Conservation (phyloP, 2,113 vertebrate genomes). For the Amphilophus citrinellus region DNA sequence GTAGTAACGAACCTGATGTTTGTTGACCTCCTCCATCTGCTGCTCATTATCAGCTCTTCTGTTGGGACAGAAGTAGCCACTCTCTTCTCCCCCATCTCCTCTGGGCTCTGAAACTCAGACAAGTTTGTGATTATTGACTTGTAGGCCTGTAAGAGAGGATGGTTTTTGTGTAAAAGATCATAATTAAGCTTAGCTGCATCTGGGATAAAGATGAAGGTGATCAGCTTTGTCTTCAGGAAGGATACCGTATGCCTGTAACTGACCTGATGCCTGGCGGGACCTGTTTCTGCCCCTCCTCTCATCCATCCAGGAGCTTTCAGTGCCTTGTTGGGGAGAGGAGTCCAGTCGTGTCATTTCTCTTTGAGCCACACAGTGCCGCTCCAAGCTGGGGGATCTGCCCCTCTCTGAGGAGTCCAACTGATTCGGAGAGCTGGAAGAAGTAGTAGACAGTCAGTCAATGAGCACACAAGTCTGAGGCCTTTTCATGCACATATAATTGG, state of each 20-base stretch:
- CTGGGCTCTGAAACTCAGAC: constrained; percentile 68
- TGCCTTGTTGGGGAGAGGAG: constrained; percentile 53
- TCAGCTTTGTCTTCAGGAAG: neutral
- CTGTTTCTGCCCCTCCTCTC: constrained; percentile 72
- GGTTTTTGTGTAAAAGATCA: neutral
- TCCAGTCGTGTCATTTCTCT: constrained; percentile 79
- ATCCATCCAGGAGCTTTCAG: constrained; percentile 71
- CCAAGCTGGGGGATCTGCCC: constrained; percentile 48
- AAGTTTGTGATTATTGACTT: neutral
- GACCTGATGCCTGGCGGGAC: constrained; percentile 74
- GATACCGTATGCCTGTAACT: neutral
- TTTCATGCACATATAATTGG: neutral
- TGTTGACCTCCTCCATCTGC: constrained; percentile 59
- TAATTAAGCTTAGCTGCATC: neutral
- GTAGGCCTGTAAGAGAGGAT: neutral
- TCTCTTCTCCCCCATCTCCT: constrained; percentile 68
- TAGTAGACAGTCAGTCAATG: neutral
- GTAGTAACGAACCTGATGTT: constrained; percentile 59
- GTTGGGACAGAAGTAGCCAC: constrained; percentile 77
- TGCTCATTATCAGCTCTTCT: constrained; percentile 57
- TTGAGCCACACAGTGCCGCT: constrained; percentile 16
- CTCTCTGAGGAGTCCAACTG: constrained; percentile 34
- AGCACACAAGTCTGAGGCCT: neutral
- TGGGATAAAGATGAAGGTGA: neutral
- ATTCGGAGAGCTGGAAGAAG: constrained; percentile 47